Conservation (phyloP, 2,888 invertebrate genomes). For the Lithophane socia region DNA sequence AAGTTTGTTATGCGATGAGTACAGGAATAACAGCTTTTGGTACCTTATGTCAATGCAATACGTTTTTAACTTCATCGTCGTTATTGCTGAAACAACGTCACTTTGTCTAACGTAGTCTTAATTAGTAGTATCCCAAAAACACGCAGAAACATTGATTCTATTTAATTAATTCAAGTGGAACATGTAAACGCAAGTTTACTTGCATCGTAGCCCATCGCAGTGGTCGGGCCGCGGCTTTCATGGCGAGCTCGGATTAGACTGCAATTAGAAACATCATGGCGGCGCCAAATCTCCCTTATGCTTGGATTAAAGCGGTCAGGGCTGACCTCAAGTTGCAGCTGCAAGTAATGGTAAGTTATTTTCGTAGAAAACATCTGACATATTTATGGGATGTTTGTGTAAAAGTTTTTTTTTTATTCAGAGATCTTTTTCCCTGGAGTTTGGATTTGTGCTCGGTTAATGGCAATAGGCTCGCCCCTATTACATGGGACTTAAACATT, state of each 20-base stretch:
- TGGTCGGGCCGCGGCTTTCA: conserved; percentile 49
- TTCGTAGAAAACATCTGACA: not conserved
- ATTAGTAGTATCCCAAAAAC: conserved; percentile 9
- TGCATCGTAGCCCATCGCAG: conserved; percentile 37
- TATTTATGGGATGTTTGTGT: not conserved
- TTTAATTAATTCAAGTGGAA: conserved; percentile 13
- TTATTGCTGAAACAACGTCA: not conserved
- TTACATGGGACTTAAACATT: too few species aligned
- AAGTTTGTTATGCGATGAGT: too few species aligned
- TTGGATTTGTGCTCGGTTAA: too few species aligned
- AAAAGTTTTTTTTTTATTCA: not conserved
- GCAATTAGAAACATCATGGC: conserved; percentile 71
- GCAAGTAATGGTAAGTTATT: conserved; percentile 11
- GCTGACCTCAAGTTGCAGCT: conserved; percentile 29
- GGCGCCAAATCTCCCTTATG: conserved; percentile 53
- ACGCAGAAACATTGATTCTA: not conserved
- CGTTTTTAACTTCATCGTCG: not conserved
- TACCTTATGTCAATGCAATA: not conserved
- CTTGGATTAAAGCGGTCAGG: conserved; percentile 30
- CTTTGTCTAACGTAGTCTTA: not conserved
- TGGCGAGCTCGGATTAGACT: conserved; percentile 68
- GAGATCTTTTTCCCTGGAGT: too few species aligned
- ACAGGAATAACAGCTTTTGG: not conserved
- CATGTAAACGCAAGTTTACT: conserved; percentile 45
- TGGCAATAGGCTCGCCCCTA: too few species aligned